These are phyloP conservation scores for Torymus texanus DNA, from an alignment of 2,888 invertebrate species.

Conservation along the genomic window DNA sequence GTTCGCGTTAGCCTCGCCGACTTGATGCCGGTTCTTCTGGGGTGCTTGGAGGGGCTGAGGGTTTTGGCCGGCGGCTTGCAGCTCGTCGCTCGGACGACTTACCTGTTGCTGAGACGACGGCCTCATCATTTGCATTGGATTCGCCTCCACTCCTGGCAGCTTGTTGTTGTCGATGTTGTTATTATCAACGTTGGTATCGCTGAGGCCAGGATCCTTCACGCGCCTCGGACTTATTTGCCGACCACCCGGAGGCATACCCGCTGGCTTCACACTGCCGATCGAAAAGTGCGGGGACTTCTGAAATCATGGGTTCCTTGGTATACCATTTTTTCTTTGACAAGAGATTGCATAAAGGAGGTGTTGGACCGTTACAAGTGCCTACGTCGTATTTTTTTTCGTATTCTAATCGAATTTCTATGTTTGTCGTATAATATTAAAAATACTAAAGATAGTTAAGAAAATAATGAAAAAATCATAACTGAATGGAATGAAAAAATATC, in stretches of 20 bases:
- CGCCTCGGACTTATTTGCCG: constrained; percentile 33
- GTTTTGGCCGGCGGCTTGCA: constrained; percentile 59
- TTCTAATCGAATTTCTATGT: too few species aligned
- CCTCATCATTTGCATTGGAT: constrained; percentile 46
- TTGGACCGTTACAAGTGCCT: too few species aligned
- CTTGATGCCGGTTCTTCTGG: constrained; percentile 50
- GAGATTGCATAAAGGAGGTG: background rate
- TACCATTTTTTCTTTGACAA: background rate
- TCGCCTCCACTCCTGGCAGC: constrained; percentile 16
- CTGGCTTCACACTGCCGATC: constrained; percentile 18
- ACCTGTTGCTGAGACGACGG: constrained; percentile 68
- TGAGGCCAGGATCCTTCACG: constrained; percentile 4
- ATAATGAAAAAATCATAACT: too few species aligned
- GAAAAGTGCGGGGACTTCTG: constrained; percentile 60
- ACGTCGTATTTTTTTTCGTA: too few species aligned
- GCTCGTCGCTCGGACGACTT: constrained; percentile 68
- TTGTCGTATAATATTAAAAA: too few species aligned
- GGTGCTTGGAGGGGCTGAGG: constrained; percentile 67
- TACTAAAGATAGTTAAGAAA: too few species aligned
- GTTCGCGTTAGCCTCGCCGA: constrained; percentile 35
- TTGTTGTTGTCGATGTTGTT: constrained; percentile 23
- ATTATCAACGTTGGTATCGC: constrained; percentile 51
- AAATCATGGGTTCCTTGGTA: constrained; percentile 21
- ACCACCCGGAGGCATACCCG: background rate
- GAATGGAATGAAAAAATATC: too few species aligned